Conservation (phyloP, 2,888 invertebrate genomes). For the Julus scanicus region DNA sequence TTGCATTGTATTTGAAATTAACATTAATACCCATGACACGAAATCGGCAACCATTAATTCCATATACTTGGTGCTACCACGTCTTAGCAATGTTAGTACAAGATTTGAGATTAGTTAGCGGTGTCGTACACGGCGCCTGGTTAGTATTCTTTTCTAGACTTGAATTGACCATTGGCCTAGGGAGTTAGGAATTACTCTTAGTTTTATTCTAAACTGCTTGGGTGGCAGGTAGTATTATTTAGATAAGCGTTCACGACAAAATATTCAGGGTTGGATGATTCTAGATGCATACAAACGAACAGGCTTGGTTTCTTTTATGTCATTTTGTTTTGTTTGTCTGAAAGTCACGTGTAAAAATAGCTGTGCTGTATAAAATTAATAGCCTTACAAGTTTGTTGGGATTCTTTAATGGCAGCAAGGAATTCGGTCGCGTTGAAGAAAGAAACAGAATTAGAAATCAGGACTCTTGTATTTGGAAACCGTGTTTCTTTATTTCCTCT, state of each 20-base stretch:
- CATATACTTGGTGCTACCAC: neutral
- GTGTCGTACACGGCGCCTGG: neutral
- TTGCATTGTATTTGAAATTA: neutral
- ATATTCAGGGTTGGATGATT: slow-evolving; percentile 6
- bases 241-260: neutral
- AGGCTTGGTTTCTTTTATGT: neutral
- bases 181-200: neutral
- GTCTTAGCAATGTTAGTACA: neutral
- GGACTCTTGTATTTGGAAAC: slow-evolving; percentile 6
- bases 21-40: neutral
- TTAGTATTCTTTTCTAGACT: neutral
- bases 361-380: slow-evolving; percentile 19
- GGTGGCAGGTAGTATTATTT: neutral
- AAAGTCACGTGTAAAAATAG: slow-evolving; percentile 30
- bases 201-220: neutral
- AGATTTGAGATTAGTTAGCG: neutral
- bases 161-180: neutral
- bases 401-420: slow-evolving; percentile 31
- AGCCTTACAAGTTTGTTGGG: slow-evolving; percentile 1
- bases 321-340: slow-evolving; percentile 2
- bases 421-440: neutral
- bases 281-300: neutral
- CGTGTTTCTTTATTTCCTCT: neutral
- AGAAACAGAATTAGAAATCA: slow-evolving; percentile 26
- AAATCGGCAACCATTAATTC: neutral